Conservation (phyloP, 2,113 vertebrate species). For the Pseudonaja textilis region DNA sequence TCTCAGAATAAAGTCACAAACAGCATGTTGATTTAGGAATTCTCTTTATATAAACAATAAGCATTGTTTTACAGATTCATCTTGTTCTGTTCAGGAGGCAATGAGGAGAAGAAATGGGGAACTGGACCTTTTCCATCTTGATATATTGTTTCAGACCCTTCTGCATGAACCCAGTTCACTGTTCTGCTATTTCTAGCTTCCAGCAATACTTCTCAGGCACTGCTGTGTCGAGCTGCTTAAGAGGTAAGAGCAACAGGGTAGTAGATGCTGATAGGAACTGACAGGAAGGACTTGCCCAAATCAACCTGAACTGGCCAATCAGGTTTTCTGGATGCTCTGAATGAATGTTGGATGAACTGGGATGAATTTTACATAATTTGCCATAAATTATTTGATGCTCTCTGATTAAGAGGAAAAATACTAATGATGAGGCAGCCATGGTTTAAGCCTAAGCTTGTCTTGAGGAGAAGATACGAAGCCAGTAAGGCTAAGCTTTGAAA, state of each 20-base stretch:
- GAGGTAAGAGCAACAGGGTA: background rate
- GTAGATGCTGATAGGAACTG: background rate
- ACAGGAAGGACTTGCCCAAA: background rate
- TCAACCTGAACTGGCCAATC: background rate
- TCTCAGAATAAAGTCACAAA: background rate
- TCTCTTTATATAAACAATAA: background rate
- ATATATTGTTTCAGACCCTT: background rate
- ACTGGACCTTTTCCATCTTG: background rate
- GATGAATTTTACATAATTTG: background rate
- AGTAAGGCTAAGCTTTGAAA: background rate
- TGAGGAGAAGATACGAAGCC: background rate
- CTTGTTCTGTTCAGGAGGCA: background rate
- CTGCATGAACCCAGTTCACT: background rate
- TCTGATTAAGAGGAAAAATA: background rate
- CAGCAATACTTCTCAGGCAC: background rate
- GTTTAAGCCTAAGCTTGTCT: background rate
- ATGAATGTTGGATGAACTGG: background rate
- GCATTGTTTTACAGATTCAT: background rate
- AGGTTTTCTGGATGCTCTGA: background rate
- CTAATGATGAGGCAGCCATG: background rate
- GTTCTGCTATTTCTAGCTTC: background rate
- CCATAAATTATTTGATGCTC: background rate
- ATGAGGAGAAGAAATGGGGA: background rate
- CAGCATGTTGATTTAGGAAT: background rate
- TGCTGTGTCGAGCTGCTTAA: background rate